phyloP scores from a whole-genome alignment of 1,140 invertebrate genomes.

The Conus betulinus region DNA sequence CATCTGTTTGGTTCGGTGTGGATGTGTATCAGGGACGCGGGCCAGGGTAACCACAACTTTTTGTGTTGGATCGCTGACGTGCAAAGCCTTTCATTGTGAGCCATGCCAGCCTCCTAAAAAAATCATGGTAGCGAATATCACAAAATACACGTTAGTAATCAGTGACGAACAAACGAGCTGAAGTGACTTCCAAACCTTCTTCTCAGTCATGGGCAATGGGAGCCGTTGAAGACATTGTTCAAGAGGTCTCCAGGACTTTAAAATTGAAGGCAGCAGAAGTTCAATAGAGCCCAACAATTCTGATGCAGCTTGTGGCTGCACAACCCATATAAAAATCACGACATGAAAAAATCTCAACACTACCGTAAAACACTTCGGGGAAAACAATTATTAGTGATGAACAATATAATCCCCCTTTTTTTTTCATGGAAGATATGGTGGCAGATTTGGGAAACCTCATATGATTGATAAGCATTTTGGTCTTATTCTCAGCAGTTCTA shows the following conservation, averaged over 20 bases:
- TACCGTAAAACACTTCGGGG: neutral
- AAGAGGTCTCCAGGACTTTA: conserved; percentile 98
- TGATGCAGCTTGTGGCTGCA: conserved; percentile 97
- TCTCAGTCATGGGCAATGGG: conserved; percentile 99
- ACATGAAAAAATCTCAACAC: neutral
- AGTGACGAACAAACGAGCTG: neutral
- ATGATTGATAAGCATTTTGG: too few species aligned
- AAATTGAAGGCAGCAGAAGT: conserved; percentile 98
- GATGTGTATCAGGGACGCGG: too few species aligned
- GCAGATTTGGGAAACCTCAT: too few species aligned
- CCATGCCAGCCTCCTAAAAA: too few species aligned
- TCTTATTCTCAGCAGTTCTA: too few species aligned
- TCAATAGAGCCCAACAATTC: conserved; percentile 99
- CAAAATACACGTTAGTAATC: neutral
- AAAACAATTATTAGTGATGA: neutral
- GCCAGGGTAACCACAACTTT: too few species aligned
- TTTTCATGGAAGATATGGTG: too few species aligned
- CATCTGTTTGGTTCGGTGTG: too few species aligned
- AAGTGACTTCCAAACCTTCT: conserved; percentile 79
- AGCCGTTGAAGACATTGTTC: conserved; percentile 99
- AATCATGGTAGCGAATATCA: neutral
- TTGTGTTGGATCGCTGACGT: too few species aligned
- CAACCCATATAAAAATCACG: conserved; percentile 27
- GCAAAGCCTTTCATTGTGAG: too few species aligned
- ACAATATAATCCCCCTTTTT: too few species aligned